Base-by-base conservation (phyloP, 2,888 invertebrate species). In the Ephialtes manifestator region DNA sequence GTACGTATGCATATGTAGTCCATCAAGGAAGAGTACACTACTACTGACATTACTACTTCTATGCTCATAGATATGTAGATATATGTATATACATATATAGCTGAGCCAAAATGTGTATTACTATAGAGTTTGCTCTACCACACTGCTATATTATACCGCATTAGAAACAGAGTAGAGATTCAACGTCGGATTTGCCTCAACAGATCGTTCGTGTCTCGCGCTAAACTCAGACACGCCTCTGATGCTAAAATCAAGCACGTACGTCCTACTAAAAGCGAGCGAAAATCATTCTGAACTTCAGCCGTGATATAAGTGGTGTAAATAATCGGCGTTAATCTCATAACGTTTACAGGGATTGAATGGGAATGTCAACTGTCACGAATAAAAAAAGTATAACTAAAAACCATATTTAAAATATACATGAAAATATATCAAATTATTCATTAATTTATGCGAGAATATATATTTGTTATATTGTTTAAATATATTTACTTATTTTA, bases 141-240 rank as follows among this genome's bases (percentile, higher is more conserved):
- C 43, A 18, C 72, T 48, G 11, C 31, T 1, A 15, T 11, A 71
- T 39, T 24, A 24, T 31, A 48, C 18, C 4, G 78, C 48, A 51
- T 67, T 39, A 53, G 65, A 55, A 67, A 43, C 72, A 11, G 31
- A 63, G 28, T 43, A 15, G 63, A 53, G 48, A 71, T 76, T 48
- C 39, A 58, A 55, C 24, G 60, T 46, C 43, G 31, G 55, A 72
- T 72, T 65, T 67, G 65, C 65, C 15, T 15, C 53, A 67, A 58
- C 55, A 65, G 35, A 65, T 74, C 74, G 58, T 81, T 81, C 72
- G 68, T 71, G 51, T 63, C 20, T 71, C 78, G 20, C 76, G 35
- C 53, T 20, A 51, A 35, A 51, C 20, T 28, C 24, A 24, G n/a
- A 53, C 20, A 53, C 65, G 39, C 39, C 18, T 63, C 63, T 31